Evolutionary conservation across 2,888 invertebrate genomes (phyloP), one percentile per base, ranked within the genome.

Genomic region (Imbricaverruca yamaguchii): DNA sequence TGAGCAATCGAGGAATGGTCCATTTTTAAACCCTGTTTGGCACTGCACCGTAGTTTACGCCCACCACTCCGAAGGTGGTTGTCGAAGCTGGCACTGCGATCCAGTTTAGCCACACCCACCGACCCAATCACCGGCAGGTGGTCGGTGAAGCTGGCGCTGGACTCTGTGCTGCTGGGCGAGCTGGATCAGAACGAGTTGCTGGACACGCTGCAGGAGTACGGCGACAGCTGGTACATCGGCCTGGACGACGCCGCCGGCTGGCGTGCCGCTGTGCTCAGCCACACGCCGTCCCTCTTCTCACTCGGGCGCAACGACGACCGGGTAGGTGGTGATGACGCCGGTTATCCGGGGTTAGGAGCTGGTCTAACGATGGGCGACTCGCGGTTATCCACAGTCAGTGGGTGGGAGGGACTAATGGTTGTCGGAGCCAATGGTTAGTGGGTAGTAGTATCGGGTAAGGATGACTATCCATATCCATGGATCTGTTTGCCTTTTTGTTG

Each of bases 101-200:
- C 12, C 81, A 81, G 13, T 81, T 83, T 53, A 80, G 83, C 13
- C 84, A 86, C 80, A 86, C 85, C 57, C 88, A 88, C 82, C 84
- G 88, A 81, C 85, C 85, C 80, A 86, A 87, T 80, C 85, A 85
- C 53, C 84, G 88, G 81, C 84, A 85, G 80, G 87, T 87, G 69
- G 87, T 86, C 84, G 7, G 86, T 88, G 79, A 89, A 89, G 85
- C 84, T 89, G 83, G 86, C 88, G 83, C 83, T 89, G 67, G 88
- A 89, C 84, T 87, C 88, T 84, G 84, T 86, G n/a, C 85, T 88
- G 81, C 84, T 88, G 80, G 87, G 87, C 12, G 82, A 81, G 13
- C 81, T 83, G 53, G 80, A 84, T 13, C 84, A 86, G 80, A 86
- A 85, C 57, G 88, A 88, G 82, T 83, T 88, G 81, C 85, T 85